Percentiles rank a stretch among this genome's conserved stretches.
Conservation (phyloP, 1,140 invertebrate genomes). For the Phthorimaea operculella region DNA sequence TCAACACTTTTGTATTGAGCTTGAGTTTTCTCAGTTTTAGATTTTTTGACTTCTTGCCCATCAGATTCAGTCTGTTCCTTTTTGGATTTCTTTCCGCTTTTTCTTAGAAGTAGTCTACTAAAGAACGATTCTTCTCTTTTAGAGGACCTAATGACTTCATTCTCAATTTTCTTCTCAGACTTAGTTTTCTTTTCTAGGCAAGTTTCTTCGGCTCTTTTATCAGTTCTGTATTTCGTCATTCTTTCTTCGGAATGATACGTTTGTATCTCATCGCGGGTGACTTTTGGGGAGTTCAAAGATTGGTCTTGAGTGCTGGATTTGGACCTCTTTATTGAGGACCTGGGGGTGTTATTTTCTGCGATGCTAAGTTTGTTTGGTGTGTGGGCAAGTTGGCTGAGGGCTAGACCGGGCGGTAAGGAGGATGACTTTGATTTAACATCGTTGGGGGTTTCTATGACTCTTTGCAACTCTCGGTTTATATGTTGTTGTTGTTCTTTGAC, state of each 20-base stretch:
- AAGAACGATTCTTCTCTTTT: slow-evolving; percentile 74
- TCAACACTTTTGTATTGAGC: slow-evolving; percentile 47
- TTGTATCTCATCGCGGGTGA: slow-evolving; percentile 23
- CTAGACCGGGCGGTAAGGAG: slow-evolving; percentile 73
- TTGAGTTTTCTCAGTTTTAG: slow-evolving; percentile 45
- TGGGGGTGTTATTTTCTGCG: slow-evolving; percentile 45
- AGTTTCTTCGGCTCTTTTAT: slow-evolving; percentile 61
- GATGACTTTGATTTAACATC: slow-evolving; percentile 74
- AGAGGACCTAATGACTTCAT: slow-evolving; percentile 55
- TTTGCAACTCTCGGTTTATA: slow-evolving; percentile 47
- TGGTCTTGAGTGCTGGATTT: slow-evolving; percentile 64
- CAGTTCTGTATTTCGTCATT: slow-evolving; percentile 42
- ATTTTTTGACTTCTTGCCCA: slow-evolving; percentile 49
- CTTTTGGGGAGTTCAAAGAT: slow-evolving; percentile 44
- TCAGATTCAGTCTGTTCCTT: slow-evolving; percentile 66
- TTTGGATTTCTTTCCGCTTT: slow-evolving; percentile 74
- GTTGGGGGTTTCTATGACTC: slow-evolving; percentile 54
- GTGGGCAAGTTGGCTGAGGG: slow-evolving; percentile 60
- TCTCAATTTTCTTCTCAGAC: slow-evolving; percentile 64
- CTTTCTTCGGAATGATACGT: slow-evolving; percentile 45
- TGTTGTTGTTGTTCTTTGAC: slow-evolving; percentile 53
- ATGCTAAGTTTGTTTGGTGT: slow-evolving; percentile 63
- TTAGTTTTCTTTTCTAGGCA: slow-evolving; percentile 66
- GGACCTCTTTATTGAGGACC: slow-evolving; percentile 60
- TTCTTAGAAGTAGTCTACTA: slow-evolving; percentile 71